Base-by-base conservation (phyloP, 2,113 vertebrate genomes). In the Cranoglanis bouderius region DNA sequence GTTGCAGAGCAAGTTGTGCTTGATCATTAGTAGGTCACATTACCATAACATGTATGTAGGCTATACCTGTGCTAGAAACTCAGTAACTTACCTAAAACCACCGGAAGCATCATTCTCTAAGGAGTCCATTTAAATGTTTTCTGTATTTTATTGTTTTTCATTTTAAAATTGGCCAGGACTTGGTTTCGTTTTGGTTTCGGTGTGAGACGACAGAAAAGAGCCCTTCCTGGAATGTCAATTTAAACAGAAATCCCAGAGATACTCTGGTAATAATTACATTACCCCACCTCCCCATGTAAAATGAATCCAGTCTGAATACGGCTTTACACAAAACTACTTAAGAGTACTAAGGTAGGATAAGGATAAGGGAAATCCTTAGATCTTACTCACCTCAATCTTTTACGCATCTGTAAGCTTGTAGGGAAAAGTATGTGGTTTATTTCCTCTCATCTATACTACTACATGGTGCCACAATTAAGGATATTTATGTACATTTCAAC, bases 321-420 rank as follows among this genome's bases (percentile, higher is more conserved):
- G 18, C 49, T 81, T 81, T 10, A 35, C 35, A 55, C 6, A 72
- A 85, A 57, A 14, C 12, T 12, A 35, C n/a, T 63, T 57, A 32
- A 53, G 19, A 82, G 18, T 65, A 24, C 43, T n/a, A n/a, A n/a
- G n/a, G n/a, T n/a, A n/a, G n/a, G n/a, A n/a, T n/a, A n/a, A n/a
- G 57, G 21, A 53, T 26, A 5, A 40, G 6, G 32, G 40, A 67
- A 53, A 53, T 40, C 21, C 55, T 84, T 75, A 46, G 38, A 84
- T 46, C 40, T 78, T 13, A 85, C 61, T 80, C 40, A 85, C 78
- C 80, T 8, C 21, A 57, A n/a, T 72, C 72, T 72, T 78, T 80
- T 78, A 80, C 5, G 40, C n/a, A 65, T 84, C 70, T 67, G 55
- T 38, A 85, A 32, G 82, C 55, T 85, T 85, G 55, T 53, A 65